phyloP scores from a whole-genome alignment of 2,113 vertebrate species.

The Serilophus lunatus region DNA sequence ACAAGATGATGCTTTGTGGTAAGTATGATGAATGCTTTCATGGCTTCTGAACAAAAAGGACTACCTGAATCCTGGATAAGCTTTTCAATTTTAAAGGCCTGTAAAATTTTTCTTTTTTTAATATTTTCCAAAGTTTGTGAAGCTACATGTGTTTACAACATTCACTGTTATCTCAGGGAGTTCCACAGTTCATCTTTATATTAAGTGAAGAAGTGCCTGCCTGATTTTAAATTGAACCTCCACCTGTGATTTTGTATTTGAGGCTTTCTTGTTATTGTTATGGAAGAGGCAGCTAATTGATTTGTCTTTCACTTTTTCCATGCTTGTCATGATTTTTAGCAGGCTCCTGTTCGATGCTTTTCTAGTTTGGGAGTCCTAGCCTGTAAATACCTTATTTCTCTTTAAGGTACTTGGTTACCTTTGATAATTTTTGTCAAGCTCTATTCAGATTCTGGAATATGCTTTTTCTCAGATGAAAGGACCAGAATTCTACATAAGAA shows the following conservation, averaged over 20 bases:
- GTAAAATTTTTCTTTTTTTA: neutral
- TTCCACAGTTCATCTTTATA: neutral
- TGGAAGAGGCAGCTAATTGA: neutral
- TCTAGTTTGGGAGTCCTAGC: neutral
- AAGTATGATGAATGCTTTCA: neutral
- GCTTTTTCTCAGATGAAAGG: neutral
- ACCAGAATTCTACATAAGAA: neutral
- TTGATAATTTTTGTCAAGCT: neutral
- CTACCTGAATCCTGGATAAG: neutral
- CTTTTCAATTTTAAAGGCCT: neutral
- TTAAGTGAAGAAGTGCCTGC: neutral
- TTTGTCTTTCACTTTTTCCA: neutral
- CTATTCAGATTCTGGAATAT: neutral
- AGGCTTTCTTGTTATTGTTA: neutral
- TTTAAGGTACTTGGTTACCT: neutral
- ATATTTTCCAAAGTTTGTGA: neutral
- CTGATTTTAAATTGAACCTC: neutral
- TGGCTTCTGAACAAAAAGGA: neutral
- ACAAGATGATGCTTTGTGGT: accelerated
- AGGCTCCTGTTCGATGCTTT: neutral
- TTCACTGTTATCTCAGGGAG: accelerated
- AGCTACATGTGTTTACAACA: accelerated
- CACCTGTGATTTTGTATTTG: neutral
- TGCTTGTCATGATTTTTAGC: neutral
- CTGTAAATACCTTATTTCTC: neutral